Evolutionary conservation across 2,888 invertebrate genomes (phyloP).

Genomic region (Macroteleia sp.): DNA sequence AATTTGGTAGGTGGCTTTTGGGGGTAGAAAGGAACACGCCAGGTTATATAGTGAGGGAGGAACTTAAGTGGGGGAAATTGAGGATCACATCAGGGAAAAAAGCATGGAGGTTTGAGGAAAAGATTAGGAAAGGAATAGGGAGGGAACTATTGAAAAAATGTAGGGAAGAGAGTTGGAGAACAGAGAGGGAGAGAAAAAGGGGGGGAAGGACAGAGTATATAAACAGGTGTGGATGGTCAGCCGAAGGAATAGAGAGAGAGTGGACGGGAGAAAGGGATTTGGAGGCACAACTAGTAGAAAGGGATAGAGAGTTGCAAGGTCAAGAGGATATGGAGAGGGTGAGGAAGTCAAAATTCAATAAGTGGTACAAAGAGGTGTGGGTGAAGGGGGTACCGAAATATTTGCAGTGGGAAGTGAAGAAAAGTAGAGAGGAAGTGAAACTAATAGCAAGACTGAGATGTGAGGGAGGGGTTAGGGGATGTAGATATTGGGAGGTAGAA

Average conservation of each 20-base stretch:
- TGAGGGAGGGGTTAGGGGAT: background rate
- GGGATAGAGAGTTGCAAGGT: constrained; percentile 14
- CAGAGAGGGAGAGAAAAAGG: background rate
- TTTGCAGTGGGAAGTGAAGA: background rate
- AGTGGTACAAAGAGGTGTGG: constrained; percentile 1
- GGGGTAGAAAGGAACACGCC: constrained; percentile 7
- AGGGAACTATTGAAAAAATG: background rate
- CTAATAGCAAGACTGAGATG: background rate
- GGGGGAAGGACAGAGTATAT: background rate
- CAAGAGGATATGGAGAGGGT: constrained; percentile 6
- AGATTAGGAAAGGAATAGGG: background rate
- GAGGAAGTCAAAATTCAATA: constrained; percentile 5
- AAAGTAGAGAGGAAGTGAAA: background rate
- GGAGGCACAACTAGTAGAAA: background rate
- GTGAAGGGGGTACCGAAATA: background rate
- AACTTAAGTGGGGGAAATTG: background rate
- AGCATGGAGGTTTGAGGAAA: background rate
- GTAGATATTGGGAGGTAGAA: background rate
- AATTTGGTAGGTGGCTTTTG: constrained; percentile 1
- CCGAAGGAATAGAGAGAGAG: background rate
- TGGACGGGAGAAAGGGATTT: background rate
- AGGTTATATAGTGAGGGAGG: constrained; percentile 14
- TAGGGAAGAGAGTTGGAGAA: background rate
- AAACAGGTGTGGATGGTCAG: constrained; percentile 12
- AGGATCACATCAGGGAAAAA: background rate